These are phyloP conservation scores for Micronycteris hirsuta DNA, from an alignment of 2,113 vertebrate genomes.

Conservation along the genomic window DNA sequence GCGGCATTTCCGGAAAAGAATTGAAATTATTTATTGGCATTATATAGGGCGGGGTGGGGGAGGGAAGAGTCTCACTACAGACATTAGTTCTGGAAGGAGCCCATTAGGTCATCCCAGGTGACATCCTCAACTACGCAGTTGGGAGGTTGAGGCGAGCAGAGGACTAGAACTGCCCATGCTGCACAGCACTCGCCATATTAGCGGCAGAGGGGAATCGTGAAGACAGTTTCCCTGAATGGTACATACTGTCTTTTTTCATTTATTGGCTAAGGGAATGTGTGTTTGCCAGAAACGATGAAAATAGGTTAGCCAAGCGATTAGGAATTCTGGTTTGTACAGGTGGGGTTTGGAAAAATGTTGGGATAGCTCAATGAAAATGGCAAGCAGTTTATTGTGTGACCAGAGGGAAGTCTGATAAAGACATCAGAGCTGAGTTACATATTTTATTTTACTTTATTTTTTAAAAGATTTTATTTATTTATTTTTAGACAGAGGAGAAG, in stretches of 20 bases:
- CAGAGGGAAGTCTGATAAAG: not conserved
- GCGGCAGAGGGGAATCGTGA: not conserved
- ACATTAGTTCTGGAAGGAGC: not conserved
- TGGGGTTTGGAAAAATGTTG: not conserved
- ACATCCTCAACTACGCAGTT: not conserved
- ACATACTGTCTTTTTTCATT: not conserved
- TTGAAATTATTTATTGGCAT: not conserved
- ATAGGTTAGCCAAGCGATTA: not conserved
- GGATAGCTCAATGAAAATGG: not conserved
- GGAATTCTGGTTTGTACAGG: not conserved
- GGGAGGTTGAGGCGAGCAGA: not conserved
- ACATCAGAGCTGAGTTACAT: not conserved
- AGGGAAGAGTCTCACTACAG: not conserved
- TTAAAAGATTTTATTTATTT: no score
- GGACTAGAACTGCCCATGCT: not conserved
- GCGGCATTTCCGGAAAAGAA: not conserved
- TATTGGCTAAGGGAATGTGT: not conserved
- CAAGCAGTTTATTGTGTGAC: no score
- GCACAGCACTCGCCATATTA: not conserved
- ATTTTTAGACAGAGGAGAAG: no score
- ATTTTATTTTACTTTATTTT: not conserved
- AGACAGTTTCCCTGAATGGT: not conserved
- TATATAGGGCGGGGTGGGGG: not conserved
- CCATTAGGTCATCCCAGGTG: not conserved
- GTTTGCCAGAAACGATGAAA: not conserved